Evolutionary conservation across 2,797 vertebrate genomes (phyloP).

Genomic region (Propithecus deckenii): DNA sequence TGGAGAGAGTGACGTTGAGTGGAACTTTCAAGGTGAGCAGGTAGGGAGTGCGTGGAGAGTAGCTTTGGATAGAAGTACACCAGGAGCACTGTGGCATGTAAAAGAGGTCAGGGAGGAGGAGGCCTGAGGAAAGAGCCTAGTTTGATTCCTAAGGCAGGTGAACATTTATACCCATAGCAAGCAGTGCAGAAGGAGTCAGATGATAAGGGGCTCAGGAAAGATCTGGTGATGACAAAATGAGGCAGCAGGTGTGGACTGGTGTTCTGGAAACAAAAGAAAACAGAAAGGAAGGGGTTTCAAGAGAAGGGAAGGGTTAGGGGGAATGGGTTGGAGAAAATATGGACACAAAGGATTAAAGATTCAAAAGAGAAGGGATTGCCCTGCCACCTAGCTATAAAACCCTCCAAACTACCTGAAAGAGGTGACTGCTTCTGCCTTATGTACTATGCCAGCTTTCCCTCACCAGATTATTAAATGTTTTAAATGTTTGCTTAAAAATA

Average conservation of each 20-base stretch:
- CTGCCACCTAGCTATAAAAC: accelerated
- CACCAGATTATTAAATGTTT: neutral
- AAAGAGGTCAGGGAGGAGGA: neutral
- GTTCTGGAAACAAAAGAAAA: neutral
- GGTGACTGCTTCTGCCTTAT: too few species aligned
- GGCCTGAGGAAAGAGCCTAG: neutral
- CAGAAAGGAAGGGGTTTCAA: neutral
- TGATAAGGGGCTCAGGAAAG: neutral
- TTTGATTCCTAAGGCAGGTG: neutral
- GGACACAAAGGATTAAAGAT: neutral
- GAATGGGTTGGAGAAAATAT: neutral
- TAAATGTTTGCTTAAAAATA: neutral
- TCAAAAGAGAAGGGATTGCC: neutral
- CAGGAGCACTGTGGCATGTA: neutral
- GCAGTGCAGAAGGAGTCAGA: neutral
- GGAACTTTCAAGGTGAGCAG: neutral
- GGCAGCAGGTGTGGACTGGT: neutral
- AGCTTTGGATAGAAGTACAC: neutral
- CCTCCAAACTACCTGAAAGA: neutral
- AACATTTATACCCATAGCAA: too few species aligned
- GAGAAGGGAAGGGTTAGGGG: neutral
- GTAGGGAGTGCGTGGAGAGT: accelerated
- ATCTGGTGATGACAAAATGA: neutral
- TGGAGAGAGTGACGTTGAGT: neutral
- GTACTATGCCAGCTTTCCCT: accelerated